These are phyloP conservation scores for Sycobia sp. DNA, from an alignment of 1,140 invertebrate genomes.

Conservation along the genomic window DNA sequence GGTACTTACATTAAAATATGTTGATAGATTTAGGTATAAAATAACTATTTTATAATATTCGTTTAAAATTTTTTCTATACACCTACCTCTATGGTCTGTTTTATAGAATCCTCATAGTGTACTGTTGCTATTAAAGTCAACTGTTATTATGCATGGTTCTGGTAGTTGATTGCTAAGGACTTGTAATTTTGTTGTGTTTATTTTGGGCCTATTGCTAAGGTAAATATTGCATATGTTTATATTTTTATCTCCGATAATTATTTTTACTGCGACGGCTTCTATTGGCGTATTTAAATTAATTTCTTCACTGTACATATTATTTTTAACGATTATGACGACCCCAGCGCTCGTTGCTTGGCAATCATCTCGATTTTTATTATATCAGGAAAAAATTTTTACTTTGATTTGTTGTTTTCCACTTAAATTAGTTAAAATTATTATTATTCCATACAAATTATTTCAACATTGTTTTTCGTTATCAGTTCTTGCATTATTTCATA, in stretches of 20 bases:
- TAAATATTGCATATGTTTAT: conserved; percentile 46
- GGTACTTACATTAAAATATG: conserved; percentile 41
- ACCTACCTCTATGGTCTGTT: conserved; percentile 27
- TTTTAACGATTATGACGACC: conserved; percentile 40
- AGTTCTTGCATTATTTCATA: not conserved
- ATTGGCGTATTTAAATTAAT: conserved; percentile 37
- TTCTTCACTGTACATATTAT: conserved; percentile 31
- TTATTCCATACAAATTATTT: conserved; percentile 1
- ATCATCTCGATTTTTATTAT: conserved; percentile 8
- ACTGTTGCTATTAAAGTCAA: conserved; percentile 50
- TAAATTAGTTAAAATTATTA: conserved; percentile 45
- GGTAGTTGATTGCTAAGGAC: conserved; percentile 43
- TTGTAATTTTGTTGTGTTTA: conserved; percentile 35
- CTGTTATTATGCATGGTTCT: conserved; percentile 44
- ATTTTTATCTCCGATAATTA: conserved; percentile 28
- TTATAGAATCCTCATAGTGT: conserved; percentile 46
- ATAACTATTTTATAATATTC: conserved; percentile 24
- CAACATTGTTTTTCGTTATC: not conserved
- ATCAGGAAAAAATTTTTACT: not conserved
- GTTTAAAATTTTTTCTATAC: conserved; percentile 25
- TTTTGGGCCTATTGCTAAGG: conserved; percentile 40
- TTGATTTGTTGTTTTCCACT: conserved; percentile 27
- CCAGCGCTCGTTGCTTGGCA: conserved; percentile 38
- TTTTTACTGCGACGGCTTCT: conserved; percentile 39
- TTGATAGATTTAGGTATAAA: conserved; percentile 41